A percentile compares a stretch with the other conserved stretches of the same genome.
Evolutionary conservation across 2,888 invertebrate genomes (phyloP).

Genomic region (Lochmaea crataegi): DNA sequence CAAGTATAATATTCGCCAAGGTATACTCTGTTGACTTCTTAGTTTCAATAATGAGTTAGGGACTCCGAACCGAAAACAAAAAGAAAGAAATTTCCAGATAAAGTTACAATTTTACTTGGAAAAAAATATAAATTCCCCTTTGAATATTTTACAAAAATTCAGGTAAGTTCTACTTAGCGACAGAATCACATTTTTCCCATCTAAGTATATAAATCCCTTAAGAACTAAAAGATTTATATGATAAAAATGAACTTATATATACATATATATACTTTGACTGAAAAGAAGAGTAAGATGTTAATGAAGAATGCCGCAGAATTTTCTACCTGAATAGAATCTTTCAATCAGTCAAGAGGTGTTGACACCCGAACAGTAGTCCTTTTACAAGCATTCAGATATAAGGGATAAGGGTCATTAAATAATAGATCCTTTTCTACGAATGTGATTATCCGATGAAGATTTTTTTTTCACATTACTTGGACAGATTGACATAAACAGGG

Average conservation of each 20-base stretch:
- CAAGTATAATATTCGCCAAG: too few relatives aligned
- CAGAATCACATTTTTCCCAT: slow-evolving; percentile 1
- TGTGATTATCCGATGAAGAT: slow-evolving; percentile 30
- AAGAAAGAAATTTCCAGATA: too few relatives aligned
- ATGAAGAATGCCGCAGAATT: slow-evolving; percentile 39
- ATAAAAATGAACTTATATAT: slow-evolving; percentile 30
- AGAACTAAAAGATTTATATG: slow-evolving; percentile 20
- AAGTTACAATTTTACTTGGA: too few relatives aligned
- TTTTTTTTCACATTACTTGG: slow-evolving; percentile 15
- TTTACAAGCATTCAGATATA: slow-evolving; percentile 35
- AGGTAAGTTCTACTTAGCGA: not conserved
- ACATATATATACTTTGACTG: slow-evolving; percentile 17
- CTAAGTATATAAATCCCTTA: not conserved
- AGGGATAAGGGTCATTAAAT: slow-evolving; percentile 44
- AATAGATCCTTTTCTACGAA: slow-evolving; percentile 37
- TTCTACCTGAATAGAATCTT: slow-evolving; percentile 40
- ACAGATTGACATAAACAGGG: slow-evolving; percentile 28
- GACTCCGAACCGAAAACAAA: too few relatives aligned
- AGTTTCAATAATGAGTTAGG: too few relatives aligned
- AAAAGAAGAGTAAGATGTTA: slow-evolving; percentile 30
- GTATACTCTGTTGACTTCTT: too few relatives aligned
- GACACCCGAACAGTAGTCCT: slow-evolving; percentile 43
- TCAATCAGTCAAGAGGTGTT: slow-evolving; percentile 48
- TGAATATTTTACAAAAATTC: too few relatives aligned
- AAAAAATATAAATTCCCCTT: too few relatives aligned